Conservation (phyloP, 1,140 invertebrate species). For the Drosophila melanica region DNA sequence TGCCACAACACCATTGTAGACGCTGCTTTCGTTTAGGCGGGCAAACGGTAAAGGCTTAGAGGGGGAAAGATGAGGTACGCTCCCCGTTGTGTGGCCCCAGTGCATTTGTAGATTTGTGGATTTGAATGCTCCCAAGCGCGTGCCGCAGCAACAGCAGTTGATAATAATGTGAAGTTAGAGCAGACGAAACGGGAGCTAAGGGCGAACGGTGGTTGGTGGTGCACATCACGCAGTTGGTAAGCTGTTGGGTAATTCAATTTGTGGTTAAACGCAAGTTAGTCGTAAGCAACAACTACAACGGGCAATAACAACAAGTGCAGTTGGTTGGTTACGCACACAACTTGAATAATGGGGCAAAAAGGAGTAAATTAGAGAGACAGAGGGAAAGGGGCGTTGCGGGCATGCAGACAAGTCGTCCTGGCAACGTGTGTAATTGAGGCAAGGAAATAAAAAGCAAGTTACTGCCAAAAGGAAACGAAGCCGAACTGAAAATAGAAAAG, state of each 20-base stretch:
- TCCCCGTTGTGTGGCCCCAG: constrained; percentile 4
- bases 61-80: constrained; percentile 3
- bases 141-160: constrained; percentile 32
- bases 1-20: constrained; percentile 16
- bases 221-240: constrained; percentile 59
- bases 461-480: constrained; percentile 26
- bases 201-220: constrained; percentile 30
- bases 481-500: constrained; percentile 31
- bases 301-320: constrained; percentile 12
- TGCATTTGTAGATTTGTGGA: constrained; percentile 43
- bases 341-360: constrained; percentile 51
- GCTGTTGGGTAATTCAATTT: constrained; percentile 79
- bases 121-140: constrained; percentile 38
- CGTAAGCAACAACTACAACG: constrained; percentile 42
- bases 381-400: neutral
- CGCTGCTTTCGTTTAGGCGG: neutral
- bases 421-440: constrained; percentile 68
- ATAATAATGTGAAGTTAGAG: constrained; percentile 34
- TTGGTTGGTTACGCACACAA: constrained; percentile 36
- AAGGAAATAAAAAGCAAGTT: constrained; percentile 56
- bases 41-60: neutral
- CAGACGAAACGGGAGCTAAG: neutral
- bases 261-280: constrained; percentile 73
- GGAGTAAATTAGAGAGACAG: neutral
- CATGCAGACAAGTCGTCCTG: constrained; percentile 44